These are phyloP conservation scores for Drosophila pruinosa DNA, from an alignment of 1,140 invertebrate genomes.

Conservation along the genomic window DNA sequence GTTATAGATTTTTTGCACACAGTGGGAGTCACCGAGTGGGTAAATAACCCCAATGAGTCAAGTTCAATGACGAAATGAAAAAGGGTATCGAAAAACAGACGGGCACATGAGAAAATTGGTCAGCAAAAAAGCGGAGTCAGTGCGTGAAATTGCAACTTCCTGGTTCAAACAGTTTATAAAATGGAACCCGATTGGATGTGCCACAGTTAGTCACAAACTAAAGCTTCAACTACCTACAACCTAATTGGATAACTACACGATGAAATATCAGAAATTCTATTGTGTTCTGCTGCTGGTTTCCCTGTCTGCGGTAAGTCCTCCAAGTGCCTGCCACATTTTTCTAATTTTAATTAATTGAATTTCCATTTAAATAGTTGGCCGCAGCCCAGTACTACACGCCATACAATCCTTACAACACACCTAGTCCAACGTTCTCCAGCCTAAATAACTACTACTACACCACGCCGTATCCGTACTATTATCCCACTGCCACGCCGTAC, in stretches of 20 bases:
- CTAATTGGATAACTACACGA: not conserved
- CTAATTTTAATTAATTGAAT: not conserved
- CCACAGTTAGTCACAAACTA: conserved; percentile 35
- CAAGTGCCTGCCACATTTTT: no score
- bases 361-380: conserved; percentile 17
- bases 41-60: conserved; percentile 73
- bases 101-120: conserved; percentile 10
- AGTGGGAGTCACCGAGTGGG: conserved; percentile 31
- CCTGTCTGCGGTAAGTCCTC: conserved; percentile 34
- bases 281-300: conserved; percentile 22
- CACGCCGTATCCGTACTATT: conserved; percentile 62
- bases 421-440: conserved; percentile 61
- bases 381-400: conserved; percentile 53
- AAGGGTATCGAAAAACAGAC: conserved; percentile 32
- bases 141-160: conserved; percentile 59
- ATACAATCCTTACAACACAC: conserved; percentile 61
- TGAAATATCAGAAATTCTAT: not conserved
- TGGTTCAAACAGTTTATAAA: conserved; percentile 53
- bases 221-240: conserved; percentile 14
- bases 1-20: not conserved
- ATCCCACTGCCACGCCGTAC: conserved; percentile 28
- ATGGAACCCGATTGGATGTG: not conserved
- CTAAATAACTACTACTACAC: conserved; percentile 58
- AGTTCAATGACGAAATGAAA: conserved; percentile 76
- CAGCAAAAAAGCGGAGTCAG: conserved; percentile 50